phyloP scores from a whole-genome alignment of 1,140 invertebrate species.

The Epicauta chinensis region DNA sequence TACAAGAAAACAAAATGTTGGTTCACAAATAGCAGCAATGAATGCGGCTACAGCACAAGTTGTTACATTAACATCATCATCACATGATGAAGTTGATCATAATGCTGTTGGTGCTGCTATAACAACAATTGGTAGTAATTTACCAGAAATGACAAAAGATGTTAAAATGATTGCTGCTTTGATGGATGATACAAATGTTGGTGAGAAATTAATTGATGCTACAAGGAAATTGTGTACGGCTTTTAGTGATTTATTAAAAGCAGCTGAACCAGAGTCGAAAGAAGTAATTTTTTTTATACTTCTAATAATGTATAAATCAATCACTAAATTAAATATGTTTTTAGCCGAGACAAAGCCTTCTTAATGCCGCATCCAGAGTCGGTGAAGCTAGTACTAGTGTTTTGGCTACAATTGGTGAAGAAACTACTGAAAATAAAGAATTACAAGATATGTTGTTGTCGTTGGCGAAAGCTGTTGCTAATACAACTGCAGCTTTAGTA shows the following conservation, averaged over 20 bases:
- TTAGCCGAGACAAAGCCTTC: conserved; percentile 75
- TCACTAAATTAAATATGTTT: conserved; percentile 30
- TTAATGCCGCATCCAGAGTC: conserved; percentile 90
- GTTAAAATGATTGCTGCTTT: conserved; percentile 93
- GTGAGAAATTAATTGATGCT: conserved; percentile 84
- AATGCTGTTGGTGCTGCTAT: conserved; percentile 95
- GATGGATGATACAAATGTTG: conserved; percentile 76
- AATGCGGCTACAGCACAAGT: conserved; percentile 93
- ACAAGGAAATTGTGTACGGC: conserved; percentile 86
- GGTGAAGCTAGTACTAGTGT: conserved; percentile 94
- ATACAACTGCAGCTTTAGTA: conserved; percentile 91
- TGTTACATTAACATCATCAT: conserved; percentile 86
- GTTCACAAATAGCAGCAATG: conserved; percentile 96
- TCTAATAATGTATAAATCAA: conserved; percentile 32
- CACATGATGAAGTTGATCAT: conserved; percentile 80
- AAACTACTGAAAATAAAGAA: conserved; percentile 71
- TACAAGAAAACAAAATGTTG: conserved; percentile 93
- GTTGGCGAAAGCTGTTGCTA: conserved; percentile 92
- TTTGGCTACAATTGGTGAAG: conserved; percentile 91
- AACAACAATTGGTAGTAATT: conserved; percentile 91
- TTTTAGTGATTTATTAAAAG: conserved; percentile 90
- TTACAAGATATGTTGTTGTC: conserved; percentile 79
- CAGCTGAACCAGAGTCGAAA: conserved; percentile 88
- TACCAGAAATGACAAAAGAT: conserved; percentile 92
- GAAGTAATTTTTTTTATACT: conserved; percentile 50